Percentiles rank a stretch among this genome's conserved stretches.
phyloP scores from a whole-genome alignment of 2,888 invertebrate species.

The Aphidoletes aphidimyza region DNA sequence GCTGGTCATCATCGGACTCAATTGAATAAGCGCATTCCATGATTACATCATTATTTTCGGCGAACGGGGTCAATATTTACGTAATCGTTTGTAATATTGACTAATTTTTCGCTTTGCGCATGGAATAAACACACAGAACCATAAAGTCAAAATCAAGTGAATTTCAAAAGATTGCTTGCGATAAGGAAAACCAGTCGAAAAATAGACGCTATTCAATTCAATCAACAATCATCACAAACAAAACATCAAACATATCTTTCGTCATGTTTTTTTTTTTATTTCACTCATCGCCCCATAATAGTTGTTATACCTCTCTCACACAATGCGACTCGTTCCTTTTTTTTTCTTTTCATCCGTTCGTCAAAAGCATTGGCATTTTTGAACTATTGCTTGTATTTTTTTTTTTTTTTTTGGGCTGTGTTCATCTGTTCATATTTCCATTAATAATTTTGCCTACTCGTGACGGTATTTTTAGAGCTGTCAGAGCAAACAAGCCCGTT shows the following conservation, averaged over 20 bases:
- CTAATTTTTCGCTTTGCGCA: too few species aligned
- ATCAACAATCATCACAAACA: not conserved
- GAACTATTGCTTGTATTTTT: not conserved
- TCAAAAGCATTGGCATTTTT: not conserved
- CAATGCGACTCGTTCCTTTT: not conserved
- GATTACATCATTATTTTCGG: not conserved
- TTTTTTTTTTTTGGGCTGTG: not conserved
- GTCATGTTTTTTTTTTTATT: not conserved
- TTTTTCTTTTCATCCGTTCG: not conserved
- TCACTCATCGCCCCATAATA: not conserved
- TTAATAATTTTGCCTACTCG: constrained; percentile 11
- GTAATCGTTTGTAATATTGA: too few species aligned
- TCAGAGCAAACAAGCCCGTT: constrained; percentile 13
- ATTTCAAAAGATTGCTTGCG: too few species aligned
- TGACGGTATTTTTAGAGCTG: not conserved
- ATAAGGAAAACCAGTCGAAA: not conserved
- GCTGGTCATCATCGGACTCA: too few species aligned
- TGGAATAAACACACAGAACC: too few species aligned
- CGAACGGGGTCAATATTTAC: not conserved
- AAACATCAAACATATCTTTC: not conserved
- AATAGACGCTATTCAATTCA: not conserved
- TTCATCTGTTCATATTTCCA: constrained; percentile 34
- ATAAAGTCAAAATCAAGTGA: too few species aligned
- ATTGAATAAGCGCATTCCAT: too few species aligned
- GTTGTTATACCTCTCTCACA: not conserved